Evolutionary conservation across 2,888 invertebrate species (phyloP).

Genomic region (Antheraea yamamai): DNA sequence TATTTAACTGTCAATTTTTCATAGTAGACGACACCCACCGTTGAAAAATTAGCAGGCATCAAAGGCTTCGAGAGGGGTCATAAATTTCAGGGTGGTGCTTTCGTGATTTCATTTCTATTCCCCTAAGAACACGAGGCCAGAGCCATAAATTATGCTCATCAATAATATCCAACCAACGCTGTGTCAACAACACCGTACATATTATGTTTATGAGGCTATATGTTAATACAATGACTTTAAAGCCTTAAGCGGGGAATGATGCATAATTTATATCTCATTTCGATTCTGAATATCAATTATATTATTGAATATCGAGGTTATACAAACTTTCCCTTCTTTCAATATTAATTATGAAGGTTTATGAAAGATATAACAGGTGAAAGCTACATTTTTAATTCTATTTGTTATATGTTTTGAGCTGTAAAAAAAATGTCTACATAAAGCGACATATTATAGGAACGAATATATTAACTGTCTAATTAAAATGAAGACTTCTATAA

Average conservation of each 20-base stretch:
- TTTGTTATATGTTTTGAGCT: neutral
- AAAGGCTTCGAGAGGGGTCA: constrained; percentile 64
- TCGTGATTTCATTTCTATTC: constrained; percentile 70
- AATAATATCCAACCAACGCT: constrained; percentile 68
- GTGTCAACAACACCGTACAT: constrained; percentile 63
- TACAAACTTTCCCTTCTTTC: neutral
- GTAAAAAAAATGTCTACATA: no score
- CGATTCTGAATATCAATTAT: constrained; percentile 41
- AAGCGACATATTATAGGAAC: no score
- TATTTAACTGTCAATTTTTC: constrained; percentile 53
- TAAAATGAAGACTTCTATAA: no score
- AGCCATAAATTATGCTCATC: constrained; percentile 76
- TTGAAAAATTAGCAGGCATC: constrained; percentile 74
- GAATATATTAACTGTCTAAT: no score
- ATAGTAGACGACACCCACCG: constrained; percentile 36
- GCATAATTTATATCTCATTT: constrained; percentile 47
- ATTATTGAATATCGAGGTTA: constrained; percentile 26
- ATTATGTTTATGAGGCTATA: constrained; percentile 32
- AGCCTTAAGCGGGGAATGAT: constrained; percentile 37
- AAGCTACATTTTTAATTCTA: neutral
- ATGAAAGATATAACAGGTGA: neutral
- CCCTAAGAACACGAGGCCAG: constrained; percentile 65
- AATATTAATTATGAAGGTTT: neutral
- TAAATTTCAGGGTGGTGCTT: constrained; percentile 69
- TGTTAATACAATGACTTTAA: constrained; percentile 39